phyloP scores from a whole-genome alignment of 2,888 invertebrate genomes.

The Formica aserva region DNA sequence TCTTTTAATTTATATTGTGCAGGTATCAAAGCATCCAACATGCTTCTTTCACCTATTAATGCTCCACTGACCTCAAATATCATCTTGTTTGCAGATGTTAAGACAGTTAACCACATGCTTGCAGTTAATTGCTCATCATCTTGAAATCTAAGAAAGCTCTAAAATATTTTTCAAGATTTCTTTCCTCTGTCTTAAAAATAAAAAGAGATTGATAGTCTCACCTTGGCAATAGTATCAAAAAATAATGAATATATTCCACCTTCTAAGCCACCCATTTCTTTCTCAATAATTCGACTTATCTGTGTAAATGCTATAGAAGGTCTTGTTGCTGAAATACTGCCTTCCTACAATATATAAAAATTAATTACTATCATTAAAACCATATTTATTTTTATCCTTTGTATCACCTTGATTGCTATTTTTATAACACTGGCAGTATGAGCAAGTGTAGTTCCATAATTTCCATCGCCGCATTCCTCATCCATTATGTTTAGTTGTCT shows the following conservation, averaged over 20 bases:
- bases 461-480: slow-evolving; percentile 91
- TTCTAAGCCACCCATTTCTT: slow-evolving; percentile 90
- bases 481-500: slow-evolving; percentile 90
- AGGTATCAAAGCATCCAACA: slow-evolving; percentile 87
- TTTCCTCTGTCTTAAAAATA: not conserved
- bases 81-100: slow-evolving; percentile 87
- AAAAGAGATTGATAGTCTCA: slow-evolving; percentile 61
- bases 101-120: slow-evolving; percentile 87
- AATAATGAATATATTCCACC: slow-evolving; percentile 92
- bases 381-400: slow-evolving; percentile 3
- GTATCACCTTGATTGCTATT: slow-evolving; percentile 70
- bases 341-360: slow-evolving; percentile 61
- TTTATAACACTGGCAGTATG: slow-evolving; percentile 81
- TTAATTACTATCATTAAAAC: not conserved
- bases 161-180: slow-evolving; percentile 33
- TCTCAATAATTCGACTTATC: slow-evolving; percentile 88
- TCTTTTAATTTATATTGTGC: slow-evolving; percentile 76
- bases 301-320: slow-evolving; percentile 70
- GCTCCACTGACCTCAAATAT: slow-evolving; percentile 90
- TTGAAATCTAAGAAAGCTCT: slow-evolving; percentile 67
- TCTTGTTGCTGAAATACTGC: slow-evolving; percentile 61
- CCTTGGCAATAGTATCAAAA: slow-evolving; percentile 88
- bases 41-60: slow-evolving; percentile 90
- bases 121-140: slow-evolving; percentile 59
- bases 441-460: slow-evolving; percentile 90